Evolutionary conservation across 2,797 vertebrate genomes (phyloP).

Genomic region (Sebastes hubbsi): DNA sequence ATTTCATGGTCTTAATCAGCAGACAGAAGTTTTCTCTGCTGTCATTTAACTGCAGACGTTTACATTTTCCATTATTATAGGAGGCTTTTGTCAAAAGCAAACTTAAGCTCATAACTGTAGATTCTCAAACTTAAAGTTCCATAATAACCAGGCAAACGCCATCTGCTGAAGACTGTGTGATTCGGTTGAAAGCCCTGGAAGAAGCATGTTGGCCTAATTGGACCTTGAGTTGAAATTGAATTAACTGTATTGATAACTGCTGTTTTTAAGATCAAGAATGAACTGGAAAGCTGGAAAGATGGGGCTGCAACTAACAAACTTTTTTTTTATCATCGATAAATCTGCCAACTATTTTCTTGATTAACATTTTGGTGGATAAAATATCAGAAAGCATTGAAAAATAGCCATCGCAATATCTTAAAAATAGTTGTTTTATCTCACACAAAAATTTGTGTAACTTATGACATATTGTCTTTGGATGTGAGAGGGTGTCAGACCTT

Average conservation of each 20-base stretch:
- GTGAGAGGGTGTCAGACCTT: not conserved
- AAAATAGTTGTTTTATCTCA: not conserved
- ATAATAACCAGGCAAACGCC: not conserved
- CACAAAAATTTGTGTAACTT: not conserved
- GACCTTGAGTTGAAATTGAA: not conserved
- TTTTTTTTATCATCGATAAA: too few species aligned
- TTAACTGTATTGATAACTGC: not conserved
- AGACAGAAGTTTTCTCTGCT: not conserved
- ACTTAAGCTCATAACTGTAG: not conserved
- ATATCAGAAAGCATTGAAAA: not conserved
- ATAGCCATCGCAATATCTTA: not conserved
- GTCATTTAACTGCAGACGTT: not conserved
- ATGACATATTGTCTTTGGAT: not conserved
- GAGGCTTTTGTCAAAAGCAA: not conserved
- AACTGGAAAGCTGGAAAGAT: not conserved
- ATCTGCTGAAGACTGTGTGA: not conserved
- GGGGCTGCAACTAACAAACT: too few species aligned
- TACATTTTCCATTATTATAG: not conserved
- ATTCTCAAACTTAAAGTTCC: not conserved
- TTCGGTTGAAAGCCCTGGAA: not conserved
- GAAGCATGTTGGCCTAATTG: not conserved
- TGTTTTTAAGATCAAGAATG: not conserved
- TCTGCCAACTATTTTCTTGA: too few species aligned
- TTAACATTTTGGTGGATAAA: not conserved
- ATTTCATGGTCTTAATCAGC: not conserved